A percentile compares a stretch with the other conserved stretches of the same genome.
Conservation (phyloP, 2,888 invertebrate genomes). For the Oxyscelio sp. region DNA sequence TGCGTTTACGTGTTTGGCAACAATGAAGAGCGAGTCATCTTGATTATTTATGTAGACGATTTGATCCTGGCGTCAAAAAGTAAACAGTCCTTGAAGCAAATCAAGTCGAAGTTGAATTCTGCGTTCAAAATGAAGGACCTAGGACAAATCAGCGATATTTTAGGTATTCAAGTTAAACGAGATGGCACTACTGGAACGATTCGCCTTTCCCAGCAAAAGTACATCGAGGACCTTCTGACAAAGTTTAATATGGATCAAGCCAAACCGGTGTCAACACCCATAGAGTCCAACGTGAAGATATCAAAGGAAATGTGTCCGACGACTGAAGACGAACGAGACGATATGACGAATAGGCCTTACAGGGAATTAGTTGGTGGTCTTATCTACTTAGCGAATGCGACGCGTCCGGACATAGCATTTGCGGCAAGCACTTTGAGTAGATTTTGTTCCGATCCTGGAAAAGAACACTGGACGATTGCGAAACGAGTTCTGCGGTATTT, state of each 20-base stretch:
- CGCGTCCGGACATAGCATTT: conserved; percentile 59
- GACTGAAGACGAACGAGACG: conserved; percentile 36
- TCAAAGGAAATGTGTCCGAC: conserved; percentile 38
- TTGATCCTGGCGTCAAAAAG: conserved; percentile 59
- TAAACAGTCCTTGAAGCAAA: conserved; percentile 10
- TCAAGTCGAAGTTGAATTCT: conserved; percentile 58
- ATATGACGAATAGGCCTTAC: conserved; percentile 66
- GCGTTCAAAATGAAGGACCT: conserved; percentile 67
- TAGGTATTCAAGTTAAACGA: conserved; percentile 61
- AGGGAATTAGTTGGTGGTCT: conserved; percentile 71
- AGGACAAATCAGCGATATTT: conserved; percentile 56
- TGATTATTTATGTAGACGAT: conserved; percentile 28
- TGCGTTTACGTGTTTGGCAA: conserved; percentile 61
- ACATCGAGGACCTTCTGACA: conserved; percentile 51
- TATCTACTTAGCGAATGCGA: conserved; percentile 70
- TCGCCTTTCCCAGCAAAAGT: conserved; percentile 58
- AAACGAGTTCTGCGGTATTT: conserved; percentile 44
- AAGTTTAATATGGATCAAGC: conserved; percentile 61
- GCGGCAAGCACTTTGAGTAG: conserved; percentile 30
- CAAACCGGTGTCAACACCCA: conserved; percentile 61
- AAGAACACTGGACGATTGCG: conserved; percentile 15
- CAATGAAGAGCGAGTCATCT: conserved; percentile 28
- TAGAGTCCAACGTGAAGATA: conserved; percentile 48
- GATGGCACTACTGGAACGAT: conserved; percentile 62
- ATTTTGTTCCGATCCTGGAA: conserved; percentile 18